These are phyloP conservation scores for Heliconius hewitsoni DNA, from an alignment of 1,140 invertebrate species.

Conservation along the genomic window DNA sequence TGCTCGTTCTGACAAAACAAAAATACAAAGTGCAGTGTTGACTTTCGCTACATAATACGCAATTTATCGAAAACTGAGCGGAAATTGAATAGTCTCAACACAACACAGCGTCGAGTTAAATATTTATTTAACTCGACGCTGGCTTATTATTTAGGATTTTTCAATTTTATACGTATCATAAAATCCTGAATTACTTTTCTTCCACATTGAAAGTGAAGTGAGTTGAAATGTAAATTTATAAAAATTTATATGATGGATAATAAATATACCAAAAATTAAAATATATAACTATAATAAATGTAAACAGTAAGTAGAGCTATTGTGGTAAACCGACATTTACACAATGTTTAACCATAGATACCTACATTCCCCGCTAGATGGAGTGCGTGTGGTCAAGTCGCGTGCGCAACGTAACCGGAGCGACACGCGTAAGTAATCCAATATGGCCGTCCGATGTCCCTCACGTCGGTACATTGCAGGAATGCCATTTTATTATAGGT, in stretches of 20 bases:
- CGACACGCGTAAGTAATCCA: conserved; percentile 78
- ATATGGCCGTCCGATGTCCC: conserved; percentile 72
- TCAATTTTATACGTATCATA: too few relatives aligned
- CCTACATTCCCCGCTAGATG: conserved; percentile 62
- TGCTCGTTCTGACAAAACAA: too few relatives aligned
- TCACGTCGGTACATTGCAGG: conserved; percentile 72
- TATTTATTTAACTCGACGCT: too few relatives aligned
- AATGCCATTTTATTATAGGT: conserved; percentile 76
- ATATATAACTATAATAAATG: neutral
- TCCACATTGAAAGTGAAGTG: too few relatives aligned
- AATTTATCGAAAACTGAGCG: too few relatives aligned
- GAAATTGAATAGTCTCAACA: too few relatives aligned
- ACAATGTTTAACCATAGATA: conserved; percentile 51
- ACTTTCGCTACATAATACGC: too few relatives aligned
- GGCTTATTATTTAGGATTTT: too few relatives aligned
- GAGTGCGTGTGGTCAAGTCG: conserved; percentile 78
- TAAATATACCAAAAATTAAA: neutral
- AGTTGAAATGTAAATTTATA: too few relatives aligned
- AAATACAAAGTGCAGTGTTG: too few relatives aligned
- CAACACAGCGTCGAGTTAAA: too few relatives aligned
- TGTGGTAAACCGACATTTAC: conserved; percentile 40
- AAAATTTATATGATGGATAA: neutral
- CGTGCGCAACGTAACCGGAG: conserved; percentile 77
- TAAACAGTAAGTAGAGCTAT: conserved; percentile 14
- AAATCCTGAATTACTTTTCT: too few relatives aligned